Evolutionary conservation across 2,113 vertebrate species (phyloP).

Genomic region (Hemiprocne comata): DNA sequence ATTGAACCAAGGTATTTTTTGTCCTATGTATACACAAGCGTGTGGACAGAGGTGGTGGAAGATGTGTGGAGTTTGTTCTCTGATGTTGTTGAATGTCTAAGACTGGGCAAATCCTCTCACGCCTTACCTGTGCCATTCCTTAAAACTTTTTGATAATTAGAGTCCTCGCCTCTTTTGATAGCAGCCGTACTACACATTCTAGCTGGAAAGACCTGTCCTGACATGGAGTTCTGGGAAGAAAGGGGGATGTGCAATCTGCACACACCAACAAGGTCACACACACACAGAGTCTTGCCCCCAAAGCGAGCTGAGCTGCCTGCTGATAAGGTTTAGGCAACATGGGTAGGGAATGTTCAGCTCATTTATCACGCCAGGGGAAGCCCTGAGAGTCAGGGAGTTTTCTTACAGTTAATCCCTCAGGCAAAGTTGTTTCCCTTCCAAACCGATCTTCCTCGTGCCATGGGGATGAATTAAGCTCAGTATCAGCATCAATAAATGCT

Average conservation of each 20-base stretch:
- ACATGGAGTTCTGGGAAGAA: background rate
- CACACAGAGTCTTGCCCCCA: background rate
- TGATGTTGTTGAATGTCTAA: background rate
- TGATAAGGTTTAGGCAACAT: background rate
- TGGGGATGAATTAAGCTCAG: background rate
- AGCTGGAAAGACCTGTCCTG: background rate
- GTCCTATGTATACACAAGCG: accelerated
- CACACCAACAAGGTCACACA: too few species aligned
- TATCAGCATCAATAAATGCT: background rate
- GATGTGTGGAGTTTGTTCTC: background rate
- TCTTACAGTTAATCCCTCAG: background rate
- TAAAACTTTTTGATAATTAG: background rate
- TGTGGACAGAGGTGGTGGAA: background rate
- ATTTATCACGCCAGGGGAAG: background rate
- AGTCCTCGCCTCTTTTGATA: background rate
- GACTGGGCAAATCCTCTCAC: background rate
- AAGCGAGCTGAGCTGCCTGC: background rate
- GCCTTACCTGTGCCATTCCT: background rate
- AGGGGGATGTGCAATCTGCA: background rate
- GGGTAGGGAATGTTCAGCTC: background rate
- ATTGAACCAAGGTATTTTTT: background rate
- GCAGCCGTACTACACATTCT: background rate
- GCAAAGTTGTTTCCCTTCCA: background rate
- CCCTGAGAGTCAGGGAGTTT: background rate
- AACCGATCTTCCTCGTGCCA: background rate